phyloP scores from a whole-genome alignment of 2,888 invertebrate species.

The Sympetrum striolatum region DNA sequence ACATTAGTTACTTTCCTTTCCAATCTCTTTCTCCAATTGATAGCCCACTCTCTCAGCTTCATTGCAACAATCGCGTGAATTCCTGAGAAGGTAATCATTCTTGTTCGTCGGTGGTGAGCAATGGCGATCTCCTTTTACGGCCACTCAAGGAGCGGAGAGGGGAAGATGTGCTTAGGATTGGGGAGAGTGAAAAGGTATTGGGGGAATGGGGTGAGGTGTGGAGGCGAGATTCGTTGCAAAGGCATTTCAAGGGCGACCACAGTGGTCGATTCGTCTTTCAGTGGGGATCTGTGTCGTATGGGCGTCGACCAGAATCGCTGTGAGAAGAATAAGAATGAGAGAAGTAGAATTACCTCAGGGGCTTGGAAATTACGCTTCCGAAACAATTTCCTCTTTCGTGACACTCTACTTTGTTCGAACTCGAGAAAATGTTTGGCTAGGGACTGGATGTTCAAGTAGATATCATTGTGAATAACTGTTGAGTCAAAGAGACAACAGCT shows the following conservation, averaged over 20 bases:
- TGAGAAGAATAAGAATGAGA: background rate
- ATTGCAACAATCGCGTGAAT: background rate
- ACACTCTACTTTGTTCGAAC: no score
- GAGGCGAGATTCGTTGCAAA: background rate
- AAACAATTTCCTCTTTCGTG: no score
- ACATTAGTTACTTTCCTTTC: background rate
- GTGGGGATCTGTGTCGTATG: background rate
- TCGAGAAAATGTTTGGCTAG: no score
- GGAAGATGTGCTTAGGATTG: no score
- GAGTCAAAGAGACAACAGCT: no score
- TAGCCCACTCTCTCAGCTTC: background rate
- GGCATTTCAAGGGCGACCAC: no score
- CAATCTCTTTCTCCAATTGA: background rate
- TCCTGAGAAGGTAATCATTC: background rate
- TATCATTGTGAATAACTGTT: no score
- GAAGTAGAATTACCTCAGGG: background rate
- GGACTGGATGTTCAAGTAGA: no score
- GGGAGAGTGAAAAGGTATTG: background rate
- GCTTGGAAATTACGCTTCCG: no score
- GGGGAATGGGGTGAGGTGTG: background rate
- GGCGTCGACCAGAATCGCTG: background rate
- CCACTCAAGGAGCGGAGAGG: background rate
- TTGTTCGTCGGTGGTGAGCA: background rate
- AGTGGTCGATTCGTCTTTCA: no score
- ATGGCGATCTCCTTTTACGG: background rate